A percentile compares a stretch with the other conserved stretches of the same genome.
Evolutionary conservation across 1,140 invertebrate species (phyloP).

Genomic region (Bombus huntii): DNA sequence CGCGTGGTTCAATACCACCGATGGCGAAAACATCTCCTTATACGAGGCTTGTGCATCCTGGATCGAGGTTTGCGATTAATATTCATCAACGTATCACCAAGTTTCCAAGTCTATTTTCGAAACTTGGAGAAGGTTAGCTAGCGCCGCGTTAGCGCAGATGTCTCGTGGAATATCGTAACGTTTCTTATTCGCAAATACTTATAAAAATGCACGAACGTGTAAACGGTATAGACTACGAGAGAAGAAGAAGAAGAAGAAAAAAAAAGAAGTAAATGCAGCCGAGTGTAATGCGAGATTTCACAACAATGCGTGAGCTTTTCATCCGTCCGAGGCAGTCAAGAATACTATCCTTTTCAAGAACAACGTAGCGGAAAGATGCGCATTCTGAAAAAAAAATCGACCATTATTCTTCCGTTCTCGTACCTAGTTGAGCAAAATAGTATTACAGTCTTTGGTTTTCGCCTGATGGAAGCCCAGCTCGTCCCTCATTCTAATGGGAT

Average conservation of each 20-base stretch:
- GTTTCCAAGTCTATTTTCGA: neutral
- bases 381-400: slow-evolving; percentile 14
- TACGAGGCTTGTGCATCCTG: neutral
- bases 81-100: slow-evolving; percentile 26
- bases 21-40: slow-evolving; percentile 10
- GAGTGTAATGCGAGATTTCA: slow-evolving; percentile 42
- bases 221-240: neutral
- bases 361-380: slow-evolving; percentile 16
- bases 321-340: slow-evolving; percentile 14
- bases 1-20: neutral
- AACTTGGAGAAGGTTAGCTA: neutral
- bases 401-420: neutral
- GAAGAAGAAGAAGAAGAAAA: neutral
- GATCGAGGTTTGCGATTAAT: slow-evolving; percentile 10
- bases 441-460: neutral
- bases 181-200: slow-evolving; percentile 1
- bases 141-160: too few species aligned
- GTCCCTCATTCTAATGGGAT: too few species aligned
- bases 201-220: slow-evolving; percentile 11
- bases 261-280: slow-evolving; percentile 11
- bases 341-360: slow-evolving; percentile 29
- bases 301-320: slow-evolving; percentile 43
- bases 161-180: neutral
- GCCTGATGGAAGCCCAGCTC: too few species aligned
- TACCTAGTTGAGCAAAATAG: neutral